Percentiles rank a stretch among this genome's conserved stretches.
Evolutionary conservation across 2,113 vertebrate genomes (phyloP).

Genomic region (Ancistrus triradiatus): DNA sequence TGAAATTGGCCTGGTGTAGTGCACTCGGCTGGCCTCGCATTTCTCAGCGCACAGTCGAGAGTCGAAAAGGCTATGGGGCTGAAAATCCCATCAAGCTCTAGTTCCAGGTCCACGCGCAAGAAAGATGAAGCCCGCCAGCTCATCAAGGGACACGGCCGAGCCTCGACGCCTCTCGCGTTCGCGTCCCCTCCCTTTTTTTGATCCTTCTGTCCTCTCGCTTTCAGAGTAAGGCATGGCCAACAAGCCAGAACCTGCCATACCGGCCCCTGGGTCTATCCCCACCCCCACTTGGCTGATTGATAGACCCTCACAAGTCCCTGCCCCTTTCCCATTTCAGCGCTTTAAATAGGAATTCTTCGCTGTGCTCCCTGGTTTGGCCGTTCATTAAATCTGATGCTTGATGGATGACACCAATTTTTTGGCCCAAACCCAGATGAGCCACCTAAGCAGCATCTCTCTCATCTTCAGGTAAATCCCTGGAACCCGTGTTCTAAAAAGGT

Average conservation of each 20-base stretch:
- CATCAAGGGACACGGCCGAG: constrained; percentile 65
- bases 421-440: constrained; percentile 67
- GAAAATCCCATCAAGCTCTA: constrained; percentile 73
- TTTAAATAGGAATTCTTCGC: constrained; percentile 70
- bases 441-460: constrained; percentile 61
- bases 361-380: constrained; percentile 58
- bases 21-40: constrained; percentile 23
- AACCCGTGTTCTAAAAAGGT: constrained; percentile 62
- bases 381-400: constrained; percentile 71
- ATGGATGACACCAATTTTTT: constrained; percentile 77
- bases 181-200: constrained; percentile 45
- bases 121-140: constrained; percentile 69
- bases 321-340: constrained; percentile 61
- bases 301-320: constrained; percentile 68
- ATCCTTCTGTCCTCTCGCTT: constrained; percentile 24
- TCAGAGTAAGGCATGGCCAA: constrained; percentile 61
- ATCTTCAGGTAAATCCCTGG: constrained; percentile 64
- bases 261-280: constrained; percentile 64
- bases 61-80: constrained; percentile 62
- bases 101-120: constrained; percentile 69
- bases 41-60: constrained; percentile 45
- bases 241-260: constrained; percentile 67
- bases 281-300: constrained; percentile 74
- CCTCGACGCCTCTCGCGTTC: constrained; percentile 52
- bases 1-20: constrained; percentile 14